phyloP scores from a whole-genome alignment of 2,113 vertebrate species.

The Diglossa brunneiventris region DNA sequence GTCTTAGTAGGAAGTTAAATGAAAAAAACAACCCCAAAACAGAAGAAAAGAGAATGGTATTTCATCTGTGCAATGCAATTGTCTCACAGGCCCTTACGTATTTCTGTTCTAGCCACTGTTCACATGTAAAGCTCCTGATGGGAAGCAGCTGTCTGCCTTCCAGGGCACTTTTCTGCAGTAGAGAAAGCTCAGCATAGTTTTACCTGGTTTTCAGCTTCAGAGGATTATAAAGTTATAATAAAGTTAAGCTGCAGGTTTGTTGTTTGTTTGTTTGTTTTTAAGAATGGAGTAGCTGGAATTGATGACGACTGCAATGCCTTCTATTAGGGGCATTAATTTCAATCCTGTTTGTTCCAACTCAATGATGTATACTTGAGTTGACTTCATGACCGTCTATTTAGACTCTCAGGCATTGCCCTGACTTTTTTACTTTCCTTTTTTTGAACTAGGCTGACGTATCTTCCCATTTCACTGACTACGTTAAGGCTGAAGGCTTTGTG shows the following conservation, averaged over 20 bases:
- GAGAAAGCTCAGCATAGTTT: background rate
- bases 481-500: conserved; percentile 94
- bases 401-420: background rate
- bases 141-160: background rate
- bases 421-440: conserved; percentile 12
- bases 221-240: background rate
- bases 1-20: background rate
- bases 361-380: background rate
- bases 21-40: accelerated
- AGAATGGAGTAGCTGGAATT: background rate
- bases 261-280: background rate
- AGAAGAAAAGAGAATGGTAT: background rate
- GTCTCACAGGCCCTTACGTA: background rate
- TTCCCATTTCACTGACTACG: conserved; percentile 88
- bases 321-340: background rate
- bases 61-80: background rate
- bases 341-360: background rate
- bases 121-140: background rate
- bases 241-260: background rate
- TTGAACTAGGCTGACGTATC: conserved; percentile 79
- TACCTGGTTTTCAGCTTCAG: background rate
- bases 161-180: background rate
- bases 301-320: background rate
- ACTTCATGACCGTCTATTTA: background rate
- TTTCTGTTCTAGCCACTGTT: background rate